Evolutionary conservation across 2,888 invertebrate species (phyloP).

Genomic region (Dinocampus coccinellae): DNA sequence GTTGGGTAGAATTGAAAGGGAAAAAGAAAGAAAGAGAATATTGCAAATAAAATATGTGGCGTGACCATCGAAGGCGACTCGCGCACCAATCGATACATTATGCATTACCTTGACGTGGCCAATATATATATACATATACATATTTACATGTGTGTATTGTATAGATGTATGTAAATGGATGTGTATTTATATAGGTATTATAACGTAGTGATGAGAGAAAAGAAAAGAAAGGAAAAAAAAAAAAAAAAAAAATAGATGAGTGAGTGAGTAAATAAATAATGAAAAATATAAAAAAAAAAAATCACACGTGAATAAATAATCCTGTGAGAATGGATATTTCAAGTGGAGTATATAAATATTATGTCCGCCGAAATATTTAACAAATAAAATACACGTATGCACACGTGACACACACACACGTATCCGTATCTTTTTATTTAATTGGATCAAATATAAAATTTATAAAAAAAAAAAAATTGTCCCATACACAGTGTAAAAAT

Average conservation of each 20-base stretch:
- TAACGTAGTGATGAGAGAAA: too few relatives aligned
- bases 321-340: not conserved
- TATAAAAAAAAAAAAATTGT: too few relatives aligned
- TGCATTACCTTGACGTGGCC: constrained; percentile 30
- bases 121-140: not conserved
- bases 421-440: too few relatives aligned
- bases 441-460: too few relatives aligned
- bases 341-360: not conserved
- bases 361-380: not conserved
- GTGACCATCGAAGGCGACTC: constrained; percentile 6
- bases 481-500: too few relatives aligned
- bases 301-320: not conserved
- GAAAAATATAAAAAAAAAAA: not conserved
- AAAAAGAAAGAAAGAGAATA: not conserved
- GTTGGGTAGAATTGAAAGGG: too few relatives aligned
- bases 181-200: too few relatives aligned
- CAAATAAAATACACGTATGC: too few relatives aligned
- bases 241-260: not conserved
- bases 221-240: too few relatives aligned
- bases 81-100: constrained; percentile 30
- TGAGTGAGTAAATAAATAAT: too few relatives aligned
- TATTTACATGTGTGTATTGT: constrained; percentile 2
- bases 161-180: too few relatives aligned
- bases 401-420: too few relatives aligned
- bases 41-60: constrained; percentile 11